A percentile compares a stretch with the other conserved stretches of the same genome.
These are phyloP conservation scores for Pseudobourletiella spinata DNA, from an alignment of 1,140 invertebrate species.

Conservation along the genomic window DNA sequence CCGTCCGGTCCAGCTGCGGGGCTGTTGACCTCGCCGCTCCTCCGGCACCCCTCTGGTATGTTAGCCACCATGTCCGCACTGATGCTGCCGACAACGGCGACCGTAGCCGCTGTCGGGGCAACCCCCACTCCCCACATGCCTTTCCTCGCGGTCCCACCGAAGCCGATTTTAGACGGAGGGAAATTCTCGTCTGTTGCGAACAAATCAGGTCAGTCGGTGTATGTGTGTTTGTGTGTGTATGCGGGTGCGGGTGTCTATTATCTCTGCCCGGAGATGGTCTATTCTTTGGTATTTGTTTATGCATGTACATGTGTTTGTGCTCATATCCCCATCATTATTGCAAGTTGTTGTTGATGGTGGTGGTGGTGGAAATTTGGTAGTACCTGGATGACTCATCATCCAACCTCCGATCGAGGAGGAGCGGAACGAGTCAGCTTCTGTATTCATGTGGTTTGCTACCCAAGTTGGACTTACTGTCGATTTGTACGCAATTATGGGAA, in stretches of 20 bases:
- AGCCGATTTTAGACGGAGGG: slow-evolving; percentile 17
- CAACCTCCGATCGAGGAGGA: no score
- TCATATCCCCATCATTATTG: not conserved
- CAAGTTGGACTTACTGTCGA: no score
- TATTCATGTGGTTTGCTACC: no score
- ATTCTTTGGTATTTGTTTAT: no score
- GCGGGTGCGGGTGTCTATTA: no score
- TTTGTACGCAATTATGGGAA: no score
- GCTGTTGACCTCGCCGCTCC: slow-evolving; percentile 33
- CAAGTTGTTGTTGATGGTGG: no score
- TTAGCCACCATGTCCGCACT: slow-evolving; percentile 35
- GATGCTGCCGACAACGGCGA: slow-evolving; percentile 35
- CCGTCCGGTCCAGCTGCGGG: slow-evolving; percentile 33
- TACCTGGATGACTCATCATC: no score
- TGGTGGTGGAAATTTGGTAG: no score
- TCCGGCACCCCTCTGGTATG: slow-evolving; percentile 32
- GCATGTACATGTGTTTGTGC: not conserved
- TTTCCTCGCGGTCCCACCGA: slow-evolving; percentile 21
- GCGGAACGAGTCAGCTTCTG: no score
- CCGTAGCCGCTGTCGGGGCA: slow-evolving; percentile 24
- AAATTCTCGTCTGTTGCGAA: slow-evolving; percentile 19
- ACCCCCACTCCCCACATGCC: slow-evolving; percentile 26
- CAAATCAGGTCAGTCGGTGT: slow-evolving; percentile 36
- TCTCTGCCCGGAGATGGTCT: no score
- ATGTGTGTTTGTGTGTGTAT: no score